A percentile compares a stretch with the other conserved stretches of the same genome.
phyloP scores from a whole-genome alignment of 2,113 vertebrate genomes.

The Dascyllus trimaculatus region DNA sequence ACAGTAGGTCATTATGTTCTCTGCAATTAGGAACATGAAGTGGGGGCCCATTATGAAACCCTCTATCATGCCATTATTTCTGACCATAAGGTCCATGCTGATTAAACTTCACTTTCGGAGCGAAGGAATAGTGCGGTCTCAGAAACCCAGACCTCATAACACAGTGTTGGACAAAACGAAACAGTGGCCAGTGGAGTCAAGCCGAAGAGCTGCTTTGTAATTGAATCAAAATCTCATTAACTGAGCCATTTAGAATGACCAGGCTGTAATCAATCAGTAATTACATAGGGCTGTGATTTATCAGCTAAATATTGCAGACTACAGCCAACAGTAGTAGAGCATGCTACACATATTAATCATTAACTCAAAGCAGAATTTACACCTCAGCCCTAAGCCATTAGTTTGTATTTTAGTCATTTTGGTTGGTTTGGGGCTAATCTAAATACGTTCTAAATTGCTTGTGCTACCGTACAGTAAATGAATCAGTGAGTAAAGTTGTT shows the following conservation, averaged over 20 bases:
- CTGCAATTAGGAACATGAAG: conserved; percentile 75
- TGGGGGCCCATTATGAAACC: conserved; percentile 58
- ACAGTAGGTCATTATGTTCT: conserved; percentile 62
- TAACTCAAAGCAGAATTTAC: background rate
- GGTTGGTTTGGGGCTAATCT: background rate
- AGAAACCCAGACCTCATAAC: conserved; percentile 22
- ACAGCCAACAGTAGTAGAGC: conserved; percentile 8
- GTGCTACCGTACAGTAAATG: background rate
- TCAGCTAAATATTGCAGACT: conserved; percentile 43
- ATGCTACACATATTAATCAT: background rate
- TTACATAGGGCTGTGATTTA: conserved; percentile 40
- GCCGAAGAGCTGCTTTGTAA: conserved; percentile 39
- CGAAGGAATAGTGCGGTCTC: background rate
- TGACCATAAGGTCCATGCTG: conserved; percentile 39
- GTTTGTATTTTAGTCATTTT: background rate
- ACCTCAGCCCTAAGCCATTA: background rate
- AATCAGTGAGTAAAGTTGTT: background rate
- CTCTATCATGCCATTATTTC: conserved; percentile 66
- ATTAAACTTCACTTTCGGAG: conserved; percentile 37
- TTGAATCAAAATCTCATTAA: conserved; percentile 50
- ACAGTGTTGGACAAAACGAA: conserved; percentile 23
- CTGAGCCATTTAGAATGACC: conserved; percentile 27
- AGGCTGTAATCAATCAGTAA: conserved; percentile 39
- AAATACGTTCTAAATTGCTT: background rate
- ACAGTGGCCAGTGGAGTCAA: conserved; percentile 17